A percentile compares a stretch with the other conserved stretches of the same genome.
Evolutionary conservation across 1,140 invertebrate genomes (phyloP).

Genomic region (Venustaconcha ellipsiformis): DNA sequence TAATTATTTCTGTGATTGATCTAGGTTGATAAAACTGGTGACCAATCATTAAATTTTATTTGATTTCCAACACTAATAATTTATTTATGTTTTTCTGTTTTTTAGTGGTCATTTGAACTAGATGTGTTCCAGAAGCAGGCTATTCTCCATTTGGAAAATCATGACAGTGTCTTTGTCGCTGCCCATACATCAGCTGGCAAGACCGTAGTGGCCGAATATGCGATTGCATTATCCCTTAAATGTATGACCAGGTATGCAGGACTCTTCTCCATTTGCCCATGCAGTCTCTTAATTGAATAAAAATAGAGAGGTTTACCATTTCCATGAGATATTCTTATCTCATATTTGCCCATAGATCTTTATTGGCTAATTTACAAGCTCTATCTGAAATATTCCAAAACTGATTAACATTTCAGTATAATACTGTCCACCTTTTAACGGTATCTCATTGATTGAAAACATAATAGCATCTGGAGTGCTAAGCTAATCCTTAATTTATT

Average conservation of each 20-base stretch:
- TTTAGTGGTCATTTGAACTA: conserved; percentile 89
- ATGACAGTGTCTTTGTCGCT: conserved; percentile 97
- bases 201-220: conserved; percentile 99
- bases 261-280: not conserved
- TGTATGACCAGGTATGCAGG: conserved; percentile 85
- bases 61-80: too few relatives aligned
- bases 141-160: conserved; percentile 92
- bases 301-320: too few relatives aligned
- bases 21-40: not conserved
- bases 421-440: not conserved
- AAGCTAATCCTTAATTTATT: too few relatives aligned
- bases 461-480: too few relatives aligned
- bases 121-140: conserved; percentile 98
- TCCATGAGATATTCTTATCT: too few relatives aligned
- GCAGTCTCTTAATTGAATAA: too few relatives aligned
- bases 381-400: too few relatives aligned
- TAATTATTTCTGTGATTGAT: not conserved
- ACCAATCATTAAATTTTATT: too few relatives aligned
- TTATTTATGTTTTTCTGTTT: conserved; percentile 21
- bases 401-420: not conserved
- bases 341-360: too few relatives aligned
- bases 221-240: conserved; percentile 89
- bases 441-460: not conserved
- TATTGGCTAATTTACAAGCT: too few relatives aligned
- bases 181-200: conserved; percentile 99